phyloP scores from a whole-genome alignment of 2,113 vertebrate genomes.

The Sorex araneus region DNA sequence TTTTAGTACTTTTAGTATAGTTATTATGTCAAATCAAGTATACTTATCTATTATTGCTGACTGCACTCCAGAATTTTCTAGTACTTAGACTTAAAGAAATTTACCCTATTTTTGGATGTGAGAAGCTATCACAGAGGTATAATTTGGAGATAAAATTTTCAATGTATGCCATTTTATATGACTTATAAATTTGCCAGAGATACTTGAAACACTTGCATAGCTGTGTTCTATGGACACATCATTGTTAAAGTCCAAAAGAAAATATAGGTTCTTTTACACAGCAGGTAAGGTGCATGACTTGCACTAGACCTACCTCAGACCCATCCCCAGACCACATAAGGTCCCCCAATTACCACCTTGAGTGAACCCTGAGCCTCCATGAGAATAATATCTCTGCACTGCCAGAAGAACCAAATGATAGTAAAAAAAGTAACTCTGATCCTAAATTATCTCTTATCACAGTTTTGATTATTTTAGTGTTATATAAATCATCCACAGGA shows the following conservation, averaged over 20 bases:
- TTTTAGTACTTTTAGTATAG: background rate
- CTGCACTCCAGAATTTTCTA: conserved; percentile 17
- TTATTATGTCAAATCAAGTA: background rate
- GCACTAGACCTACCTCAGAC: too few species aligned
- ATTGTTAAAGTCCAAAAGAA: background rate
- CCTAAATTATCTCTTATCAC: conserved; percentile 12
- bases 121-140: conserved; percentile 28
- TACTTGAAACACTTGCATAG: background rate
- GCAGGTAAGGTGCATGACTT: too few species aligned
- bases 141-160: conserved; percentile 1
- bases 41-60: background rate
- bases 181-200: conserved; percentile 28
- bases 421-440: background rate
- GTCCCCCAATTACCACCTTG: too few species aligned
- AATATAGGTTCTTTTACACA: too few species aligned
- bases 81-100: conserved; percentile 20
- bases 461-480: background rate
- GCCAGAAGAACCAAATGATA: conserved; percentile 48
- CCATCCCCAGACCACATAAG: too few species aligned
- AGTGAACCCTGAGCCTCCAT: too few species aligned
- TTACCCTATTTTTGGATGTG: background rate
- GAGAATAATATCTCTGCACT: too few species aligned
- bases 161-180: background rate
- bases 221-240: background rate
- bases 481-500: conserved; percentile 6